These are phyloP conservation scores for Spodoptera picta DNA, from an alignment of 2,888 invertebrate species.

Conservation along the genomic window DNA sequence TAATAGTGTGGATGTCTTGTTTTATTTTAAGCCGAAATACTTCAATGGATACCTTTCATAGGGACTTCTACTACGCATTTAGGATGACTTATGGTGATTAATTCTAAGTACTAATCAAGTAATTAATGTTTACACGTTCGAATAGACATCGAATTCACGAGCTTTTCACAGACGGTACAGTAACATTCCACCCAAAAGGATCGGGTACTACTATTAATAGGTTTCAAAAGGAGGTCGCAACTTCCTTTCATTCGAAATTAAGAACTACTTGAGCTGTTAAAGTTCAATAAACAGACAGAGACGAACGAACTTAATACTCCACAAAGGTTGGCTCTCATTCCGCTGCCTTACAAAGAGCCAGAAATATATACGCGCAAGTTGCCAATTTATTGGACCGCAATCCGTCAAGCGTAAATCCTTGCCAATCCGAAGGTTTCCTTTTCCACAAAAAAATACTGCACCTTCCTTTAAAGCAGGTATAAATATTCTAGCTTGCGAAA, in stretches of 20 bases:
- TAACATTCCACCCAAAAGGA: constrained; percentile 15
- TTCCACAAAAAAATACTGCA: constrained; percentile 47
- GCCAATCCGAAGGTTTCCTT: constrained; percentile 48
- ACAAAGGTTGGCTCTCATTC: constrained; percentile 46
- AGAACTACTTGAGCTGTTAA: constrained; percentile 50
- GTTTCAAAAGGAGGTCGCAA: constrained; percentile 35
- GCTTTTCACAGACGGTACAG: background rate
- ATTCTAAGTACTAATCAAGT: background rate
- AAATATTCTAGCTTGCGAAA: constrained; percentile 15
- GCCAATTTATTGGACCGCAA: constrained; percentile 60
- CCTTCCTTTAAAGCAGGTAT: constrained; percentile 28
- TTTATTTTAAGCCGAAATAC: no score
- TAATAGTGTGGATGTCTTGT: no score
- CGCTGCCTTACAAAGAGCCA: constrained; percentile 31
- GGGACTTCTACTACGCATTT: no score
- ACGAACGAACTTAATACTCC: constrained; percentile 41
- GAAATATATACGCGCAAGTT: constrained; percentile 55
- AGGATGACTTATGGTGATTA: no score
- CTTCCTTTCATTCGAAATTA: constrained; percentile 50
- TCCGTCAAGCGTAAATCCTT: constrained; percentile 59
- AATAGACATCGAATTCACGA: background rate
- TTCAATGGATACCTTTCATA: no score
- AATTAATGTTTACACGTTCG: background rate
- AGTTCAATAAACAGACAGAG: constrained; percentile 49
- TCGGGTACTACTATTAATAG: constrained; percentile 19